These are phyloP conservation scores for Caenorhabditis afra DNA, from an alignment of 2,888 invertebrate species.

Conservation along the genomic window DNA sequence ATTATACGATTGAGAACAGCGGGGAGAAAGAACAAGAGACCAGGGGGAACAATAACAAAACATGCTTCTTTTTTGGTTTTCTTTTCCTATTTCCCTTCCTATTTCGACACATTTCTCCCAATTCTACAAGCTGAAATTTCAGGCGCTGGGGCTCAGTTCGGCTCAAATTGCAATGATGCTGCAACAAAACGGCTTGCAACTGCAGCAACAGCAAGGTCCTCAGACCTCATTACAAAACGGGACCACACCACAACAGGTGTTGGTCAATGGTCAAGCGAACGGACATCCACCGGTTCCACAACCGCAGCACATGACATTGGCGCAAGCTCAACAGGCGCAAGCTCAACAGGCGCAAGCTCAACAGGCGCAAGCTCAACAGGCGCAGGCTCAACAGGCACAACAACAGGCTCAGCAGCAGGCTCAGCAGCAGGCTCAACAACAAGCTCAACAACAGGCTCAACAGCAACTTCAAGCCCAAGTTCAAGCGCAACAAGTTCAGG, in stretches of 20 bases:
- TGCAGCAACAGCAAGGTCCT: conserved; percentile 6
- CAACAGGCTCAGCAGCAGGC: conserved; percentile 22
- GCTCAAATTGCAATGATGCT: conserved; percentile 31
- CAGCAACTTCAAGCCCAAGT: conserved; percentile 16
- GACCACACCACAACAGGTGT: conserved; percentile 16
- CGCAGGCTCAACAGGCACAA: conserved; percentile 41
- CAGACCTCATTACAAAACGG: not conserved
- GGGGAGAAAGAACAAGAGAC: too few relatives aligned
- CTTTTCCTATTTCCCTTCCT: not conserved
- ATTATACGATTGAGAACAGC: too few relatives aligned
- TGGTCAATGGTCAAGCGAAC: conserved; percentile 29
- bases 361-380: conserved; percentile 22
- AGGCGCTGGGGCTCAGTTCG: conserved; percentile 21
- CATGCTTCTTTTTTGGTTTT: not conserved
- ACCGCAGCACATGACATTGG: conserved; percentile 20
- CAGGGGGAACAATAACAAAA: too few relatives aligned
- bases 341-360: conserved; percentile 9
- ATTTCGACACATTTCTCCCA: not conserved
- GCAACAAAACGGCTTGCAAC: conserved; percentile 7
- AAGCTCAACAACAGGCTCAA: conserved; percentile 8
- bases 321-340: conserved; percentile 15
- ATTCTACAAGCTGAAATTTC: not conserved
- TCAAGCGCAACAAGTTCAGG: conserved; percentile 31
- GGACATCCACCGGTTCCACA: conserved; percentile 42
- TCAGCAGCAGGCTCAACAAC: conserved; percentile 29